Conservation (phyloP, 1,140 invertebrate genomes). For the Meloidogyne exigua region DNA sequence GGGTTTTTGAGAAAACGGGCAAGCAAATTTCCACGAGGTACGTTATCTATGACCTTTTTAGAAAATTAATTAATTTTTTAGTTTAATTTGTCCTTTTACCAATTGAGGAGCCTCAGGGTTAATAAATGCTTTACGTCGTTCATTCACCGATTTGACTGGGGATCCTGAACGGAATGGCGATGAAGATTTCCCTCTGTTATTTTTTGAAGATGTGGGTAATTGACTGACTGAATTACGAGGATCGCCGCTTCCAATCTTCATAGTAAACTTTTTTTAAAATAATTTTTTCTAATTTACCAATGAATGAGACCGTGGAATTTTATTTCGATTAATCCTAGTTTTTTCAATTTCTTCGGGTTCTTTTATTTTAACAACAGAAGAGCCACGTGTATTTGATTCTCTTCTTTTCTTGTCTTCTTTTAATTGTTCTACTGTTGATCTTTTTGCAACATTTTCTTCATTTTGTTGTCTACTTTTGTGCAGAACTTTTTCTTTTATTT, state of each 20-base stretch:
- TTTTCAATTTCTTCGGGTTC: constrained; percentile 4
- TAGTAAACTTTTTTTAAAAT: background rate
- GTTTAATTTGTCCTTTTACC: background rate
- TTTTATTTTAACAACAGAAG: constrained; percentile 6
- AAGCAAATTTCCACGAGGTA: constrained; percentile 26
- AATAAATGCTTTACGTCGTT: constrained; percentile 19
- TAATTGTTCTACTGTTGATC: constrained; percentile 23
- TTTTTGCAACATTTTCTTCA: background rate
- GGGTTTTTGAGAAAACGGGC: constrained; percentile 17
- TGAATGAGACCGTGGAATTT: constrained; percentile 5
- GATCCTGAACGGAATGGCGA: constrained; percentile 3
- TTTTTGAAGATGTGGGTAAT: background rate
- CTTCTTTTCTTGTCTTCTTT: constrained; percentile 17
- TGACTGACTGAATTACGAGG: background rate
- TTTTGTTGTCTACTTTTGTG: constrained; percentile 6
- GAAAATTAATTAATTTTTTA: background rate
- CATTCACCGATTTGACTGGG: constrained; percentile 15
- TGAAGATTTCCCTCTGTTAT: background rate
- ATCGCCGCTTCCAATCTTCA: background rate
- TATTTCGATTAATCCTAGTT: background rate
- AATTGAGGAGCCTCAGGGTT: constrained; percentile 20
- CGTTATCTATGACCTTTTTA: constrained; percentile 23
- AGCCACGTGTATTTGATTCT: background rate
- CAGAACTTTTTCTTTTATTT: background rate
- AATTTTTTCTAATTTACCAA: constrained; percentile 9